Conservation (phyloP, 1,140 invertebrate species). For the Caerostris extrusa region DNA sequence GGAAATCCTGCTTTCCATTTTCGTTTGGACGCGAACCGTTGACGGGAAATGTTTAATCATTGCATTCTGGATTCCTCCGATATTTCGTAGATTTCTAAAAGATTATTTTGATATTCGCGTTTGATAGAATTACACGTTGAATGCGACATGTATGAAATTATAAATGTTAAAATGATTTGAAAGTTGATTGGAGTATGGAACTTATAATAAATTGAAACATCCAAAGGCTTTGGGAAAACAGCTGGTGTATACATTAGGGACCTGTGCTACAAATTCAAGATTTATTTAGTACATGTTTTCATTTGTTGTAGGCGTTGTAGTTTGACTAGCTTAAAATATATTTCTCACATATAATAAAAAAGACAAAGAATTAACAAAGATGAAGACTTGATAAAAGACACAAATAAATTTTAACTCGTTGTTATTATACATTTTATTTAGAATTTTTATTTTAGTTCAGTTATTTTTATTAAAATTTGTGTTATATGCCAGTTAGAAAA, state of each 20-base stretch:
- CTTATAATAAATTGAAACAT: not conserved
- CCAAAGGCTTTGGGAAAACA: not conserved
- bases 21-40: not conserved
- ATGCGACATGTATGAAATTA: not conserved
- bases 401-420: no score
- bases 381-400: no score
- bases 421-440: no score
- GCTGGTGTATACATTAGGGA: not conserved
- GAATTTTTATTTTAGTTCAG: no score
- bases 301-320: no score
- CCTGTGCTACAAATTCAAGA: not conserved
- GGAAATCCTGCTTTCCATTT: not conserved
- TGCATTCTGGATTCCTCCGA: not conserved
- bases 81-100: not conserved
- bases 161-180: constrained; percentile 13
- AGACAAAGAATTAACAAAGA: no score
- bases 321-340: no score
- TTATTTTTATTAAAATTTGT: no score
- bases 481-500: no score
- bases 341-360: no score
- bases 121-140: not conserved
- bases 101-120: constrained; percentile 10
- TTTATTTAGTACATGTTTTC: not conserved
- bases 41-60: not conserved
- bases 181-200: constrained; percentile 5